These are phyloP conservation scores for Pontoporia blainvillei DNA, from an alignment of 2,113 vertebrate species.

Conservation along the genomic window DNA sequence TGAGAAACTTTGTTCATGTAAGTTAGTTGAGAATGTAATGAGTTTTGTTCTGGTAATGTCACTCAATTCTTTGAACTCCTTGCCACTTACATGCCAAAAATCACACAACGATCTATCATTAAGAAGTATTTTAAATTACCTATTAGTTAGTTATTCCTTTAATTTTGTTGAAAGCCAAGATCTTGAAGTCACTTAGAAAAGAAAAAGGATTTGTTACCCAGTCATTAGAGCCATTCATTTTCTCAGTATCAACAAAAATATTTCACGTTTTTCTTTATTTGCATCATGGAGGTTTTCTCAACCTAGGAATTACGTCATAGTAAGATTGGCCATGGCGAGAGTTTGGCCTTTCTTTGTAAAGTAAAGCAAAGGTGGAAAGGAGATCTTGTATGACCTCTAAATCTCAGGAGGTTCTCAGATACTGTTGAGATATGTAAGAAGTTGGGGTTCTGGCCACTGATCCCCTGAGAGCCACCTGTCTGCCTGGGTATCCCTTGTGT, in stretches of 20 bases:
- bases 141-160: not conserved
- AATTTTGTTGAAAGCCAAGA: not conserved
- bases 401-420: not conserved
- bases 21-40: not conserved
- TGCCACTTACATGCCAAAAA: not conserved
- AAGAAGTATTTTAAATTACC: constrained; percentile 9
- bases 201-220: not conserved
- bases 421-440: not conserved
- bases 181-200: not conserved
- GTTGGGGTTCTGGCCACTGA: not conserved
- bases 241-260: not conserved
- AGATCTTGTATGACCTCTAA: not conserved
- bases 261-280: constrained; percentile 9
- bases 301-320: not conserved
- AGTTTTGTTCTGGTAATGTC: not conserved
- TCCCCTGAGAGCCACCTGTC: not conserved
- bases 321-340: not conserved
- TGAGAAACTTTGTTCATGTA: not conserved
- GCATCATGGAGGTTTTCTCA: not conserved
- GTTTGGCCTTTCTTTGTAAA: not conserved
- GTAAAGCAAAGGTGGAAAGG: not conserved
- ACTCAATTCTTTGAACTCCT: not conserved
- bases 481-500: not conserved
- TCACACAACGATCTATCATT: not conserved
- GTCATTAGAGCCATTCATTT: not conserved